Base-by-base conservation (phyloP, 2,888 invertebrate species). In the Polydrusus pterygomalis region DNA sequence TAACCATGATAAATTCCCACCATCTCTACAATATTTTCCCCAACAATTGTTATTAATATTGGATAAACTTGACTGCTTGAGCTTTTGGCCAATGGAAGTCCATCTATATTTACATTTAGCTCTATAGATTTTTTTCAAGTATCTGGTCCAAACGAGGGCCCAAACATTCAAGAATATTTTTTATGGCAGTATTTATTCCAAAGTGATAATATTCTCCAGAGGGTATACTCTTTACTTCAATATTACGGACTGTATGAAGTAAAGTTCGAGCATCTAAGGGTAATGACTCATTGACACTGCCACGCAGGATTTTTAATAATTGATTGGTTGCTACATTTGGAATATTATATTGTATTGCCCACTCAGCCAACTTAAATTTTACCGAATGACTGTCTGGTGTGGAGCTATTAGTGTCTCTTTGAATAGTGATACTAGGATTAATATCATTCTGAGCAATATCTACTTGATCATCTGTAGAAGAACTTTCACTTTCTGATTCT, bases 131-230 rank as follows among this genome's bases (percentile, higher is more conserved):
- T 13, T 20, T 38, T 9, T 51, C 17, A 34, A 64, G 45, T 65
- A 65, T 20, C 76, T n/a, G n/a, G n/a, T n/a, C n/a, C n/a, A n/a
- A n/a, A n/a, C n/a, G n/a, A n/a, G 51, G 67, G 20, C 51, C 43
- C 13, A 75, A 69, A 40, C 72, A 64, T 43, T 62, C 60, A 6
- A 75, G 20, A 3, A 47, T 15, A 47, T n/a, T 47, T 6, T 15
- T 15, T 17, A 47, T 15, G 2, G 47, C 17, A 2, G 3, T 3
- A 3, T 47, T 17, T 15, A 47, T 5, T 20, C 75, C 75, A 70
- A 75, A 70, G 45, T 75, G 75, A 38, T n/a, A 65, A 60, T 75
- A 75, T 49, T 65, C 0, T 9, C 75, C 70, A 15, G 75, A 69
- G 20, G 56, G 11, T 6, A 75, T 47, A 54, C 10, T 30, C 63